Percentiles rank a stretch among this genome's conserved stretches.
Conservation (phyloP, 2,888 invertebrate genomes). For the Eremobia ochroleuca region DNA sequence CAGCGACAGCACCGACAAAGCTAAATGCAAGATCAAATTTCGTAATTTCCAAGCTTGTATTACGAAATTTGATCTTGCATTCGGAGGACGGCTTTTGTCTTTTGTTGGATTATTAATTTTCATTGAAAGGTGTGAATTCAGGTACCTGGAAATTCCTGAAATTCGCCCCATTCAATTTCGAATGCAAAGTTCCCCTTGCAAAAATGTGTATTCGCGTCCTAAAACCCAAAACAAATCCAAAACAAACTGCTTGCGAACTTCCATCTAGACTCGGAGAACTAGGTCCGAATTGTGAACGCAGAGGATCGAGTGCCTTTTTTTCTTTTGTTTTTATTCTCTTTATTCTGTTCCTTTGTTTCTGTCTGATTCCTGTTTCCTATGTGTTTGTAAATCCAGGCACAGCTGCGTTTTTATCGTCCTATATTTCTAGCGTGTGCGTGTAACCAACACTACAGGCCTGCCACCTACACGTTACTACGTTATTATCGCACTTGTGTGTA, state of each 20-base stretch:
- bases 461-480: no score
- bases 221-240: no score
- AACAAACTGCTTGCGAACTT: neutral
- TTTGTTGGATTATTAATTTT: neutral
- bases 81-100: neutral
- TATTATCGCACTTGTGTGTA: no score
- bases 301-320: neutral
- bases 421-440: no score
- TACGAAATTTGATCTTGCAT: neutral
- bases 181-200: neutral
- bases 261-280: neutral
- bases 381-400: neutral
- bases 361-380: neutral
- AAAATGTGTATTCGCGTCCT: neutral
- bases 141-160: neutral
- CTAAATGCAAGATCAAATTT: no score
- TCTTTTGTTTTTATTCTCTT: neutral
- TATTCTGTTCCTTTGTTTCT: neutral
- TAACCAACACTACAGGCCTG: no score
- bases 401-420: no score
- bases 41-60: neutral
- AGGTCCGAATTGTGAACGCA: neutral
- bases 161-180: neutral
- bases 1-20: no score
- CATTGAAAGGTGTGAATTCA: neutral